Percentiles rank a stretch among this genome's conserved stretches.
phyloP scores from a whole-genome alignment of 2,113 vertebrate species.

The Hoplias malabaricus region DNA sequence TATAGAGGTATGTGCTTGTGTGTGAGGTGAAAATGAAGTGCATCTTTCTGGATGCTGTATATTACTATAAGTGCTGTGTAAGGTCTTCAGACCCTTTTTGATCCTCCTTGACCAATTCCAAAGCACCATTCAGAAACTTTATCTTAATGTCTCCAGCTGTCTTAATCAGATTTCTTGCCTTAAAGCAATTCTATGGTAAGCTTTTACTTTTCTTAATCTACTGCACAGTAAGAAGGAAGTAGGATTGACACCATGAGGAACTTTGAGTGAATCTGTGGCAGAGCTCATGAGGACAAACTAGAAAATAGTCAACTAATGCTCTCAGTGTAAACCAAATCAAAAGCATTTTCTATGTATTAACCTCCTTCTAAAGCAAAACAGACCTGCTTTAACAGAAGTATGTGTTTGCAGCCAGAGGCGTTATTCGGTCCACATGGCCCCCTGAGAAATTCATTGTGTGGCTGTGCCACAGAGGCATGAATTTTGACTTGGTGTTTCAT shows the following conservation, averaged over 20 bases:
- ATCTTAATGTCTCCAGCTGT: constrained; percentile 40
- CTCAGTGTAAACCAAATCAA: neutral
- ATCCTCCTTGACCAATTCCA: neutral
- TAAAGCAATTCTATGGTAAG: constrained; percentile 37
- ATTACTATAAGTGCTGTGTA: too few relatives aligned
- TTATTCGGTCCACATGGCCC: neutral
- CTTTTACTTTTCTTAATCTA: constrained; percentile 36
- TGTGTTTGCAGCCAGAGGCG: neutral
- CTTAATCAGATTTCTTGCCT: neutral
- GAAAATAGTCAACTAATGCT: neutral
- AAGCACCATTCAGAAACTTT: neutral
- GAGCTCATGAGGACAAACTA: neutral
- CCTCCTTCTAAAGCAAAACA: neutral
- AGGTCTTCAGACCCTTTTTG: too few relatives aligned
- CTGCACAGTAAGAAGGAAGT: neutral
- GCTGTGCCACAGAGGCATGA: neutral
- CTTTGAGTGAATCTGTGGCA: neutral
- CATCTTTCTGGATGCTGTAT: neutral
- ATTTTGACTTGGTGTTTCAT: neutral
- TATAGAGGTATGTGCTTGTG: too few relatives aligned
- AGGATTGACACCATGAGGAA: neutral
- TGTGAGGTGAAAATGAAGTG: too few relatives aligned
- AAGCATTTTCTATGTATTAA: neutral
- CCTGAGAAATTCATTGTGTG: neutral
- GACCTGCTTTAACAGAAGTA: neutral